These are phyloP conservation scores for Girardinus metallicus DNA, from an alignment of 2,797 vertebrate species.

Conservation along the genomic window DNA sequence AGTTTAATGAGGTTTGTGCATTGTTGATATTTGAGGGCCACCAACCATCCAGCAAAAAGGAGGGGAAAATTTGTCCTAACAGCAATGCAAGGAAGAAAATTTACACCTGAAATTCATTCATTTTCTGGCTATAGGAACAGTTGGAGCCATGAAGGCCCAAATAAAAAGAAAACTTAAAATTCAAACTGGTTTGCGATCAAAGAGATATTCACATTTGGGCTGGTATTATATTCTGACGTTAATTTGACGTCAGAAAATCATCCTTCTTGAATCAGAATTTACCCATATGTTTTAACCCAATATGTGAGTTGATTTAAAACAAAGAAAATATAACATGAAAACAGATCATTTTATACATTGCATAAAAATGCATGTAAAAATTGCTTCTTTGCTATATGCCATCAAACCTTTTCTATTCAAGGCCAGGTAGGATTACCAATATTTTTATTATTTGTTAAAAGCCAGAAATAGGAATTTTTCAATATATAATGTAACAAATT, in stretches of 20 bases:
- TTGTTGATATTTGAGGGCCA: slow-evolving; percentile 48
- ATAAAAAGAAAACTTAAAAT: neutral
- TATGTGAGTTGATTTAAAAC: neutral
- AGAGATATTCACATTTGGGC: neutral
- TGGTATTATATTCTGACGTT: neutral
- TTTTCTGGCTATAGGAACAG: neutral
- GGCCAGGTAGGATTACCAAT: neutral
- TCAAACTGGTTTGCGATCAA: neutral
- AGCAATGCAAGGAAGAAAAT: neutral
- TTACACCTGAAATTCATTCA: neutral
- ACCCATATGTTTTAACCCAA: neutral
- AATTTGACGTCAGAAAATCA: neutral
- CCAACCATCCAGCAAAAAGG: slow-evolving; percentile 6
- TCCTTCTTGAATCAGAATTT: neutral
- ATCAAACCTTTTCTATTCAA: neutral
- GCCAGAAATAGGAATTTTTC: neutral
- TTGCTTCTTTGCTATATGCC: neutral
- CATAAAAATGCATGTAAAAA: neutral
- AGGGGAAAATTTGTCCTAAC: slow-evolving; percentile 5
- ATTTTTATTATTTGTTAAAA: neutral
- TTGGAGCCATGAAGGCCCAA: neutral
- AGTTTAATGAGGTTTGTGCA: slow-evolving; percentile 71
- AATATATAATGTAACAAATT: neutral
- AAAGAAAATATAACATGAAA: neutral
- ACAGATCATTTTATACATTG: neutral